Base-by-base conservation (phyloP, 2,888 invertebrate species). In the Ophioninae sp. region DNA sequence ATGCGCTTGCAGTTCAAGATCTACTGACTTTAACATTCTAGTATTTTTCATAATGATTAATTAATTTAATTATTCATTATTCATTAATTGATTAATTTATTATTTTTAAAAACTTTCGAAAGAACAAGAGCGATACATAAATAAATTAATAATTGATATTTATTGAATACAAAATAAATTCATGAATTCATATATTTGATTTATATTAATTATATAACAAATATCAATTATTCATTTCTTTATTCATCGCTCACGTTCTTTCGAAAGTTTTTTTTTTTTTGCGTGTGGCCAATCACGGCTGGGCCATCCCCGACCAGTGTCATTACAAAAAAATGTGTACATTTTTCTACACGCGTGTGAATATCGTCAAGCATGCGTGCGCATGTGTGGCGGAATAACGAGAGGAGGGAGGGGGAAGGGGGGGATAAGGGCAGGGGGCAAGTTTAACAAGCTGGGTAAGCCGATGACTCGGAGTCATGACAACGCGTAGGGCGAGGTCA, bases 381-480 rank as follows among this genome's bases (percentile, higher is more conserved):
- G 50, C 62, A n/a, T n/a, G 68, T 75, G 85, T 85, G 81, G 85
- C 86, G 89, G 86, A 86, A 90, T 89, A 88, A 87, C 69, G 80
- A 61, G 61, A 65, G 20, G 7, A 13, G 57, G 21, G 21, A 56
- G 83, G 86, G 88, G 89, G n/a, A n/a, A n/a, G n/a, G n/a, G n/a
- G n/a, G 89, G 88, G 89, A 89, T 85, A 90, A 89, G 90, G 90
- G 84, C 89, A 91, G 85, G 87, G 90, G 89, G 91, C 90, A 90
- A 91, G 91, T 90, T 92, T 91, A 92, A 92, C 90, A 87, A 89
- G 89, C 89, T 90, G 89, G 90, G 88, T 91, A 84, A 91, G 90
- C 90, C 91, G 91, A 92, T 91, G 91, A 91, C 91, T 91, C 87
- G 91, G 91, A 92, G 92, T 92, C 91, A 91, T 92, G 91, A 92